phyloP scores from a whole-genome alignment of 2,797 vertebrate species.

The Acridotheres tristis region DNA sequence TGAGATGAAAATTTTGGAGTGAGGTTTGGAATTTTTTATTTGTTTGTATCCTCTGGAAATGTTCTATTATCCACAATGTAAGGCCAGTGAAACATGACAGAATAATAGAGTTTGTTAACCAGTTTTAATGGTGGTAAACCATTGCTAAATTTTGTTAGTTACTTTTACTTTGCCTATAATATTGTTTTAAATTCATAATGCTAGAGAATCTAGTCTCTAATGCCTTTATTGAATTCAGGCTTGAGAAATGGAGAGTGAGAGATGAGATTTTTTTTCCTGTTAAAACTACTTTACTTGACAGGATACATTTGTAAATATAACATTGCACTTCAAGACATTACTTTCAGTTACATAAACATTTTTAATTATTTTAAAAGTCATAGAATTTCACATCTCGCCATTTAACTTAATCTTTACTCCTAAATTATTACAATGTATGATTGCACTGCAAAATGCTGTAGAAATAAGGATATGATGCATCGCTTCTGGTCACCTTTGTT shows the following conservation, averaged over 20 bases:
- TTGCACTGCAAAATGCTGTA: not conserved
- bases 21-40: not conserved
- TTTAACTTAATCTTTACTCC: slow-evolving; percentile 35
- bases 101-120: not conserved
- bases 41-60: not conserved
- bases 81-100: not conserved
- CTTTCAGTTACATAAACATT: not conserved
- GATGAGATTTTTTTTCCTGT: not conserved
- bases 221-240: no score
- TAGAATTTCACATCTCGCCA: not conserved
- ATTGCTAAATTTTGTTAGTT: not conserved
- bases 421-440: not conserved
- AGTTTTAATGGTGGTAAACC: not conserved
- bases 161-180: not conserved
- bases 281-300: not conserved
- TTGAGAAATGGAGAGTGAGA: no score
- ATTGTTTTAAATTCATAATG: not conserved
- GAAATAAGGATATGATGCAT: not conserved
- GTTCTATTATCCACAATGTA: not conserved
- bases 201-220: no score
- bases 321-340: not conserved
- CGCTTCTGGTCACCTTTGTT: not conserved
- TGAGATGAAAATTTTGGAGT: not conserved
- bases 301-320: slow-evolving; percentile 12
- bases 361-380: slow-evolving; percentile 17